These are phyloP conservation scores for Aphodius sticticus DNA, from an alignment of 2,888 invertebrate genomes.

Conservation along the genomic window DNA sequence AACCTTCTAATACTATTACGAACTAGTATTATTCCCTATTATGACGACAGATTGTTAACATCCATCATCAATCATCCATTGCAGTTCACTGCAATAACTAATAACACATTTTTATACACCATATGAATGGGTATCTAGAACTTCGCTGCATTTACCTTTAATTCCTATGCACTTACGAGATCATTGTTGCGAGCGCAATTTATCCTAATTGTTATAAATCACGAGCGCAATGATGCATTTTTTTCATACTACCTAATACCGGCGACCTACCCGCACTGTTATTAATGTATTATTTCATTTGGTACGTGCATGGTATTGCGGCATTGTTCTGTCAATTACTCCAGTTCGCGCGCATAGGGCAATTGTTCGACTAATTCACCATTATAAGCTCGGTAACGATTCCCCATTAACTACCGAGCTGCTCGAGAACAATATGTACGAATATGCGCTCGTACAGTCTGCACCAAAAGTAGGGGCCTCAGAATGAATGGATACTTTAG, in stretches of 20 bases:
- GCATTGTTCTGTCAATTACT: constrained; percentile 26
- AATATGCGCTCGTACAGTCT: constrained; percentile 28
- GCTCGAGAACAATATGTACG: constrained; percentile 24
- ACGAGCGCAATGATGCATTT: constrained; percentile 16
- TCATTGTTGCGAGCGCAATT: constrained; percentile 19
- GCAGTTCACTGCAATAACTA: too few relatives aligned
- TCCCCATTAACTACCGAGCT: constrained; percentile 18
- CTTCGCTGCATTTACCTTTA: too few relatives aligned
- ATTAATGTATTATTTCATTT: constrained; percentile 24
- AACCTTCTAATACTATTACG: too few relatives aligned
- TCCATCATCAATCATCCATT: too few relatives aligned
- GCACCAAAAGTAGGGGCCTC: neutral
- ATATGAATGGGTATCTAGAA: too few relatives aligned
- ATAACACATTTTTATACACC: too few relatives aligned
- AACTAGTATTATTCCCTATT: too few relatives aligned
- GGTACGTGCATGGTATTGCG: constrained; percentile 17
- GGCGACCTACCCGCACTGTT: constrained; percentile 17
- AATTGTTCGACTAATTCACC: constrained; percentile 24
- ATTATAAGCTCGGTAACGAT: constrained; percentile 23
- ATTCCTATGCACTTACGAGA: neutral
- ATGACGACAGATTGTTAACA: too few relatives aligned
- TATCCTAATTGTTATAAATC: constrained; percentile 23
- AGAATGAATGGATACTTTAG: too few relatives aligned
- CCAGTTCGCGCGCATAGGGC: constrained; percentile 23
- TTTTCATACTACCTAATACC: constrained; percentile 19